phyloP scores from a whole-genome alignment of 2,797 vertebrate species.

The Molossus alvarezi region DNA sequence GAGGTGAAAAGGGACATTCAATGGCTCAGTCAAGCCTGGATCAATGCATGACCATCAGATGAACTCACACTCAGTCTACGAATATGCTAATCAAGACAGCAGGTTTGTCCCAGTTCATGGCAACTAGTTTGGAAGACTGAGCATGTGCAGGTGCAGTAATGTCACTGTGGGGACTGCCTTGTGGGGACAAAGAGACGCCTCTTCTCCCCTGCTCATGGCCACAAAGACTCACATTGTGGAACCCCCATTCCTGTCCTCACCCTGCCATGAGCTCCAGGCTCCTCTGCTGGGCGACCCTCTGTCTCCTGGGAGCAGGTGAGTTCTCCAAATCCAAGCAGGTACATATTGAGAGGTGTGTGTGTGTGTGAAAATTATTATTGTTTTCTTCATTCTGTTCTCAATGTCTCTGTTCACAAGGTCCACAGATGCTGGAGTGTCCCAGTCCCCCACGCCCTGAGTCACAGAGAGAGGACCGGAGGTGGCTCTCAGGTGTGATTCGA shows the following conservation, averaged over 20 bases:
- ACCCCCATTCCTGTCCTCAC: neutral
- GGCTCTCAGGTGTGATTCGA: neutral
- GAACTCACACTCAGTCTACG: neutral
- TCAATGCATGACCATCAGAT: too few relatives aligned
- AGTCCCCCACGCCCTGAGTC: constrained; percentile 61
- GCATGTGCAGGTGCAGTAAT: neutral
- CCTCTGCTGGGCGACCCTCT: constrained; percentile 1
- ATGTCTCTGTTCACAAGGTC: constrained; percentile 8
- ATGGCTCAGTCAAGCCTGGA: too few relatives aligned
- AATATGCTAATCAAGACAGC: neutral
- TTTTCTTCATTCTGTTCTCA: neutral
- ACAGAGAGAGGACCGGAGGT: constrained; percentile 36
- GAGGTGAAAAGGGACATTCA: too few relatives aligned
- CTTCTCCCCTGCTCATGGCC: neutral
- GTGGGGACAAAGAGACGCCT: accelerated
- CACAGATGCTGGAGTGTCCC: constrained; percentile 49
- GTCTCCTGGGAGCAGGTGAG: constrained; percentile 53
- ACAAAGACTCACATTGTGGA: neutral
- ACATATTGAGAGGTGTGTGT: neutral
- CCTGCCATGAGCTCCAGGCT: neutral
- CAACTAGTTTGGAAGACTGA: neutral
- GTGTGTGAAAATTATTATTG: neutral
- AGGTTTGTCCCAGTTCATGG: neutral
- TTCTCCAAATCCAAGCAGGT: neutral
- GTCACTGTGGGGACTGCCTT: neutral